Evolutionary conservation across 2,888 invertebrate species (phyloP), one percentile per base, ranked within the genome.

Genomic region (Aleiodes testaceus): DNA sequence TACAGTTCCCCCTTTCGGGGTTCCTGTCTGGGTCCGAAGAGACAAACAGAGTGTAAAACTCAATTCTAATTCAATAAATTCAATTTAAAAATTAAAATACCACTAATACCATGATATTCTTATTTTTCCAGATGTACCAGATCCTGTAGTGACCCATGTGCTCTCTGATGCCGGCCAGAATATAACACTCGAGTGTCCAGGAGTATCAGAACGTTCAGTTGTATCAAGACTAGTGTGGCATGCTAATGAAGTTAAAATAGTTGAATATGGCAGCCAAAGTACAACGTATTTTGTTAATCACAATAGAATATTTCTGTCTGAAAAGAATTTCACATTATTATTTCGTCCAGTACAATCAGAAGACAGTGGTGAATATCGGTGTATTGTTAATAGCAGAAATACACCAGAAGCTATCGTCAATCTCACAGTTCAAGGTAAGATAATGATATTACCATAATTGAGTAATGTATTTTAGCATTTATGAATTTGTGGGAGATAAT

Each of bases 361-460:
- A 72, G 93, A 93, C 85, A 91, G 90, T 77, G 92, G 91, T 50
- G 91, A 92, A 81, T 93, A 93, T 83, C 89, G 91, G 79, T 93
- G 93, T 80, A 88, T 92, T 77, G 92, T 92, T 80, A 93, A 93
- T 87, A 91, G 91, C 84, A 89, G 92, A 55, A 91, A 91, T 71
- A 90, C 90, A 83, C 92, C 92, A 14, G 92, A 93, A 83, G 91
- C 91, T 47, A 88, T 92, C 78, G 90, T 92, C 75, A 90, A 90
- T 80, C 90, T 93, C 79, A 88, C 91, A 78, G 92, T 93, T 72
- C 91, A 92, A 90, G 93, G 93, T 93, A 87, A 42, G 11, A 66
- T 36, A 49, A 42, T 55, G n/a, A n/a, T n/a, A n/a, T n/a, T n/a
- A n/a, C n/a, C n/a, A n/a, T n/a, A n/a, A n/a, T n/a, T n/a, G n/a